Evolutionary conservation across 2,113 vertebrate species (phyloP).

Genomic region (Mustelus asterias): DNA sequence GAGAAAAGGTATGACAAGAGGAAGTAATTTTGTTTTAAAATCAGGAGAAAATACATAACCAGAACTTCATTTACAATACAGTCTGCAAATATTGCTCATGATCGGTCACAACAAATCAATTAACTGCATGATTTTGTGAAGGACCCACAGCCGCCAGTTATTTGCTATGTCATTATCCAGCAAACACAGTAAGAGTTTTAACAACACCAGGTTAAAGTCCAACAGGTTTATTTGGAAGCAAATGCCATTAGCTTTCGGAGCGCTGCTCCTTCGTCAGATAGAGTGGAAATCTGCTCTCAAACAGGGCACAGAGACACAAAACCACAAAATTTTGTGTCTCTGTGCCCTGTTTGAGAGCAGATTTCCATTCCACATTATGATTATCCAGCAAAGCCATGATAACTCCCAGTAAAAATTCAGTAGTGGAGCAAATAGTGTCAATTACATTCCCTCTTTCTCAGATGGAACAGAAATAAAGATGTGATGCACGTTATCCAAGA

Average conservation of each 20-base stretch:
- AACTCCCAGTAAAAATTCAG: background rate
- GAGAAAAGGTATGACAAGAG: background rate
- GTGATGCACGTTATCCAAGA: background rate
- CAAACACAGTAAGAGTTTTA: no score
- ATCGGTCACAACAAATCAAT: background rate
- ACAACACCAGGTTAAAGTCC: no score
- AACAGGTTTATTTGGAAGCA: no score
- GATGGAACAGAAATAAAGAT: background rate
- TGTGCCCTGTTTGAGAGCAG: no score
- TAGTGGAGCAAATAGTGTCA: no score
- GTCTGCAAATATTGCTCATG: background rate
- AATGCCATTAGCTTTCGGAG: no score
- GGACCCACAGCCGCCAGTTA: background rate
- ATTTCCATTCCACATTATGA: no score
- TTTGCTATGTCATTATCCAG: background rate
- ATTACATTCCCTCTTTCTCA: background rate
- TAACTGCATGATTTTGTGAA: background rate
- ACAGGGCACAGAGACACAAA: no score
- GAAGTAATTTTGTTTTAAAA: background rate
- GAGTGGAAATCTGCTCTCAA: no score
- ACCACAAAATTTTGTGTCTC: no score
- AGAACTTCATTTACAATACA: background rate
- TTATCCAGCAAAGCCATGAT: background rate
- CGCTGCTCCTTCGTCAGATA: no score
- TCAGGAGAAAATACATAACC: background rate